Evolutionary conservation across 64 coral and sea anemone species (phyloP), one percentile per base, ranked within the genome.

Genomic region (Dendrophyllia cribrosa): DNA sequence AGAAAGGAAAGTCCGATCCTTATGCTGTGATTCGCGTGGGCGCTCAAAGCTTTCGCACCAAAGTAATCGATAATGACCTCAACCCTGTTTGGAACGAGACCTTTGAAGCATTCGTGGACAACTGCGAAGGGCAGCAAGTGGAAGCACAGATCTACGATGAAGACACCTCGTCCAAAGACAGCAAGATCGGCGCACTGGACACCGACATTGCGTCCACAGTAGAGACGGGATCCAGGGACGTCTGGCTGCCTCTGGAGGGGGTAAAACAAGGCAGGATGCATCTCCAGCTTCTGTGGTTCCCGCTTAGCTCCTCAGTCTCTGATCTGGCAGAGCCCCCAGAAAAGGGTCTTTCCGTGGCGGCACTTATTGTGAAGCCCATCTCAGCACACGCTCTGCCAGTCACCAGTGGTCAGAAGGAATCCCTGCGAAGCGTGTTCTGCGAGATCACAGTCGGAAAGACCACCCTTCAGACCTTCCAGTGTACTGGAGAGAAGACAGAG

Each of bases 51-150:
- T 98, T 98, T 55, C 89, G 93, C 7, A 98, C 86, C 58, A 95
- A 98, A 55, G 75, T 95, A 3, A 75, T 62, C 49, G 59, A 93
- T 16, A 93, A 95, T 13, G 51, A 95, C 61, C 96, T 95, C 26
- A 87, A 98, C 21, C 96, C 96, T 0, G 88, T 71, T 20, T 98
- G 96, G 96, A 93, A 98, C 84, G 96, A 98, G 49, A 92, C 76
- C 20, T 98, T 90, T 63, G 93, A 98, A 63, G 90, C 96, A 7
- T 98, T 93, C 52, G 90, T 98, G 17, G 96, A 98, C 56, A 98
- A 98, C 53, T 25, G 74, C 6, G 96, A 98, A 74, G 96, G 93
- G 0, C 96, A 98, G 19, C 71, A 90, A 49, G 19, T 98, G 8
- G 93, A 95, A 56, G 69, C 95, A 22, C 50, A 50, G 0, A 89